Evolutionary conservation across 2,888 invertebrate genomes (phyloP), one percentile per base, ranked within the genome.

Genomic region (Apantesis nais): DNA sequence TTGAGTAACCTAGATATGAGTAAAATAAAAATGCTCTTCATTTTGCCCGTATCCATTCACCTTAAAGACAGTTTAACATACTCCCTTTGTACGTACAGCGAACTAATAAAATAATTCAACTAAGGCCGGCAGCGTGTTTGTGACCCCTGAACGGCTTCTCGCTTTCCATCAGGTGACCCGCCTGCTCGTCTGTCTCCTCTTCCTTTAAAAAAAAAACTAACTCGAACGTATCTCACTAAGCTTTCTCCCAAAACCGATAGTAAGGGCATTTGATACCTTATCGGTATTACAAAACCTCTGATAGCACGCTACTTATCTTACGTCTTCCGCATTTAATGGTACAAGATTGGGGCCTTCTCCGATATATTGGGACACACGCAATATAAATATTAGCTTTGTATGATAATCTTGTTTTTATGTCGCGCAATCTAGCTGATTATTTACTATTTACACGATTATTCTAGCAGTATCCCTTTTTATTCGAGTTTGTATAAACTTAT

Each of bases 261-360:
- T 78, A 79, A 71, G 67, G 75, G 73, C 68, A 41, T 25, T 44
- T 74, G 75, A 80, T 84, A 85, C 8, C 70, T 71, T 83, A 84
- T 84, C 84, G 77, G 22, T 70, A 70, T 82, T 85, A 82, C 84
- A 80, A 80, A 75, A 78, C 64, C 11, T 39, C 76, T 78, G 84
- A 84, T 85, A 81, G 48, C 52, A 83, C 73, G 67, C 68, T 69
- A 71, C 79, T n/a, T 75, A 79, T 77, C 78, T 75, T 52, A 37
- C 67, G 68, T 75, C 83, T 86, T 84, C 84, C 84, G 80, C 66
- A 67, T 79, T 64, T 73, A 41, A 41, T 74, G 68, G 60, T 48
- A 25, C 62, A 11, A 41, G 69, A 25, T 48, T 16, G n/a, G 29
- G 25, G 60, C n/a, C 39, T 66, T 61, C 65, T 60, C 29, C 62